These are phyloP conservation scores for Chloroceryle inda DNA, from an alignment of 2,797 vertebrate genomes.

Conservation along the genomic window DNA sequence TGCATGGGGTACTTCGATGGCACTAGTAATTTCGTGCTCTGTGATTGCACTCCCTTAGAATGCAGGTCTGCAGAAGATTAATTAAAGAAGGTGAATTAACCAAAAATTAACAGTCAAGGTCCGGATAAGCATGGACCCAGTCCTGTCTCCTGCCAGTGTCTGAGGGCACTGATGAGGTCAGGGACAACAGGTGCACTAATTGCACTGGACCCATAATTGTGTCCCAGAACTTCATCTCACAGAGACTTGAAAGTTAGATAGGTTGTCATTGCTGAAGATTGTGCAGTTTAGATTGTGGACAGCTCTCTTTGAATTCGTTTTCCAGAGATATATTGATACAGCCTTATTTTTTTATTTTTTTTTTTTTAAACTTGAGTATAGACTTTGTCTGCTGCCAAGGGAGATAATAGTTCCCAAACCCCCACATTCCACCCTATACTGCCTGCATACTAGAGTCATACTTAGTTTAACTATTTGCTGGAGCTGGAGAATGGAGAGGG, in stretches of 20 bases:
- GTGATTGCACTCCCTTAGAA: neutral
- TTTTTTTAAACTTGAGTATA: too few relatives aligned
- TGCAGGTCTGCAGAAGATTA: neutral
- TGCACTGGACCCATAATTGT: neutral
- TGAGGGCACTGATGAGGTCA: neutral
- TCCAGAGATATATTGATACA: neutral
- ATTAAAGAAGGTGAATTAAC: neutral
- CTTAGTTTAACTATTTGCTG: neutral
- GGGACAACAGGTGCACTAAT: neutral
- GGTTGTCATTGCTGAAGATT: neutral
- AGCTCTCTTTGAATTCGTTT: neutral
- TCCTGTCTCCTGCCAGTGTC: neutral
- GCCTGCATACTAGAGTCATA: neutral
- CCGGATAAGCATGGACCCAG: neutral
- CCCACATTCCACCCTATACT: neutral
- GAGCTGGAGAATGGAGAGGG: neutral
- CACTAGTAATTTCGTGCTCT: neutral
- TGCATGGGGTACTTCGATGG: neutral
- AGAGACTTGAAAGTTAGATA: neutral
- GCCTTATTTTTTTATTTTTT: neutral
- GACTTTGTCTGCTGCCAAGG: neutral
- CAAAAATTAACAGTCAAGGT: fast-evolving
- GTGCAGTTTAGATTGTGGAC: neutral
- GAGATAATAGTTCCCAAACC: neutral
- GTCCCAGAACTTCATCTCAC: neutral